Base-by-base conservation (phyloP, 2,113 vertebrate genomes). In the Patagioenas fasciata region DNA sequence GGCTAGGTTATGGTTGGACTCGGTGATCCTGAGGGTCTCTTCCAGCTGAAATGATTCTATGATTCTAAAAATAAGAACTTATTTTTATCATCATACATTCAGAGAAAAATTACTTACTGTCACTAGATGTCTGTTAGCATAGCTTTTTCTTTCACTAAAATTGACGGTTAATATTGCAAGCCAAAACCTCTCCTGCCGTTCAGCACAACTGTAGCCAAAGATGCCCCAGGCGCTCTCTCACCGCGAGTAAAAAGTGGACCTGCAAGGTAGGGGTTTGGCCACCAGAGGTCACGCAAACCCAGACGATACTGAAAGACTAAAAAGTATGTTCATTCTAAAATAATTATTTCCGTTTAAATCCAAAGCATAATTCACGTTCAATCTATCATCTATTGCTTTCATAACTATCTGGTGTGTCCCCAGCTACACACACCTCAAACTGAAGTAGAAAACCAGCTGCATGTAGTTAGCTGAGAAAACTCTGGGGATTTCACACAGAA, bases 281-380 rank as follows among this genome's bases (percentile, higher is more conserved):
- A 79, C 94, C 15, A 87, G 96, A 89, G 95, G 96, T 89, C 96
- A 26, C 7, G 9, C 93, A 61, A 91, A 32, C 32, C 89, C 77
- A 74, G 19, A 40, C 21, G 36, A 69, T 75, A 8, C 17, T 1
- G 47, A 7, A 26, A 51, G 32, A 9, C 44, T 70, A 6, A 9
- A 29, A 40, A 16, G 40, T 1, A 0, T 5, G 5, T 9, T 88
- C 34, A 11, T 44, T 2, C 12, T 8, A 2, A 8, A 48, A 51
- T 2, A 32, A 5, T 4, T 6, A 1, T 18, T 71, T 64, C 42
- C 0, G 13, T 21, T 82, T 16, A 5, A n/a, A 62, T 85, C 51
- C 29, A 11, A 28, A 51, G 20, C 13, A 5, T 5, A 6, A n/a
- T 44, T 88, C 72, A n/a, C 13, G 1, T 69, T 73, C 85, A 25